Evolutionary conservation across 92 coral and sea anemone species (phyloP).

Genomic region (Palythoa grandiflora): DNA sequence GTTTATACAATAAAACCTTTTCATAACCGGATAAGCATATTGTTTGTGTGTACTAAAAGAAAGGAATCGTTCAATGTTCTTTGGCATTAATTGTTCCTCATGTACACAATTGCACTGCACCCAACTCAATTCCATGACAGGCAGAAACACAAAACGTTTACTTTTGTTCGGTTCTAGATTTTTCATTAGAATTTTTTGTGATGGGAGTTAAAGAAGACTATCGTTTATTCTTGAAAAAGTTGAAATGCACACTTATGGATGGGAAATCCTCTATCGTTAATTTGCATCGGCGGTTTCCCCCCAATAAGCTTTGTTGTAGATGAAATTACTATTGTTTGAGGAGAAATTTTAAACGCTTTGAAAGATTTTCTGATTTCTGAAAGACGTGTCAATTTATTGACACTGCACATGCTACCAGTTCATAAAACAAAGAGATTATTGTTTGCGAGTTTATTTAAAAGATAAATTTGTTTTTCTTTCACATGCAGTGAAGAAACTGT

Average conservation of each 20-base stretch:
- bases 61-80: neutral
- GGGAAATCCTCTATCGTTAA: neutral
- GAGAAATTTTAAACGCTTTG: slow-evolving; percentile 17
- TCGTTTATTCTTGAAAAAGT: neutral
- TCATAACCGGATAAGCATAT: neutral
- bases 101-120: neutral
- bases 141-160: neutral
- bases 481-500: slow-evolving; percentile 12
- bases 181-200: neutral
- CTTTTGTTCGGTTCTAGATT: neutral
- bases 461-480: slow-evolving; percentile 3
- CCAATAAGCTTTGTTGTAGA: slow-evolving; percentile 4
- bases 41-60: neutral
- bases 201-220: neutral
- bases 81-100: neutral
- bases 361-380: slow-evolving; percentile 2
- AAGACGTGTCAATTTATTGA: slow-evolving; percentile 45
- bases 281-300: neutral
- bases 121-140: neutral
- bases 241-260: neutral
- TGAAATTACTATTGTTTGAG: slow-evolving; percentile 34
- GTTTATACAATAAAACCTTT: neutral
- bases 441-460: slow-evolving; percentile 17
- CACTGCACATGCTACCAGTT: slow-evolving; percentile 50
- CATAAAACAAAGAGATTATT: slow-evolving; percentile 23